Conservation (phyloP, 2,888 invertebrate species). For the Blera fallax region DNA sequence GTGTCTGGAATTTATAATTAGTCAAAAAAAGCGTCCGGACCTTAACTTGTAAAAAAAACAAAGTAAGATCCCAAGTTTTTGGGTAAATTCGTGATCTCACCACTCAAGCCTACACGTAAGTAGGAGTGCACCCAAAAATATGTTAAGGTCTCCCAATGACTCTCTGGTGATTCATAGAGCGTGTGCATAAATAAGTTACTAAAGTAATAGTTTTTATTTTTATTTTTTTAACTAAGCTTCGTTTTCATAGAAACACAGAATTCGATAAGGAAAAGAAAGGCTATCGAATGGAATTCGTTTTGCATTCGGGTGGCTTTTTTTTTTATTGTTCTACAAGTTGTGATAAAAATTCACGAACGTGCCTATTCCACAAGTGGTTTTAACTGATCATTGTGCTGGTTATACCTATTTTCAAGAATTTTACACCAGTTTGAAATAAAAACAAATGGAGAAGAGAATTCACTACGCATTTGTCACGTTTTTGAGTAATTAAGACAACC, state of each 20-base stretch:
- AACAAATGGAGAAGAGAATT: conserved; percentile 4
- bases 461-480: conserved; percentile 43
- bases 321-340: conserved; percentile 40
- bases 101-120: conserved; percentile 39
- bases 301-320: not conserved
- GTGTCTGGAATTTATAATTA: conserved; percentile 36
- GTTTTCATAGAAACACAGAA: conserved; percentile 3
- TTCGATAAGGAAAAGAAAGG: conserved; percentile 3
- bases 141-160: conserved; percentile 11
- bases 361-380: conserved; percentile 30
- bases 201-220: not conserved
- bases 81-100: conserved; percentile 34
- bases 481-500: not conserved
- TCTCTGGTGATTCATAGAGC: conserved; percentile 9
- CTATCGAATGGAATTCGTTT: conserved; percentile 4
- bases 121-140: conserved; percentile 50
- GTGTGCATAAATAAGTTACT: conserved; percentile 11
- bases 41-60: not conserved
- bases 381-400: conserved; percentile 7
- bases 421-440: not conserved
- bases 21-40: not conserved
- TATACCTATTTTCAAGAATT: conserved; percentile 7
- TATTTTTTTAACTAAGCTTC: not conserved
- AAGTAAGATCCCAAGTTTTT: not conserved
- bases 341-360: conserved; percentile 62